Conservation (phyloP, 1,140 invertebrate species). For the Cydia fagiglandana region DNA sequence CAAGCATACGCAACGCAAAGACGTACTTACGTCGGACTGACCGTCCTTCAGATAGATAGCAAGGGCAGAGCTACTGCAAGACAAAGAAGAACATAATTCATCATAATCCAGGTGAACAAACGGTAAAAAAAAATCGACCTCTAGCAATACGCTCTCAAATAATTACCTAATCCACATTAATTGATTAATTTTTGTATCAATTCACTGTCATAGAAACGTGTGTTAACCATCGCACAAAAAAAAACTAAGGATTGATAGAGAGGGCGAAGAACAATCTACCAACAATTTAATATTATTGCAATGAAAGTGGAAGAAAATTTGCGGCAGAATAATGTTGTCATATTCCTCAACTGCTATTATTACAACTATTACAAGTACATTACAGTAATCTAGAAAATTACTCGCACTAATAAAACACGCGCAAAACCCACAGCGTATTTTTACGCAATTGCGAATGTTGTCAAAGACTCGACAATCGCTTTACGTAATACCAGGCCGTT, state of each 20-base stretch:
- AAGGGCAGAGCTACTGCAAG: neutral
- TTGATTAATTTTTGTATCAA: no score
- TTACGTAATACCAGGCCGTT: conserved; percentile 25
- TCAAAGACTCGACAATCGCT: conserved; percentile 10
- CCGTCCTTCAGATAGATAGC: neutral
- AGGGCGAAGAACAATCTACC: neutral
- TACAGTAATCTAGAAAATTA: conserved; percentile 6
- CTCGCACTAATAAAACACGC: conserved; percentile 6
- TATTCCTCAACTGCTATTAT: neutral
- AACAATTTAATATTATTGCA: neutral
- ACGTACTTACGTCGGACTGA: neutral
- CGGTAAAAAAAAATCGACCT: neutral
- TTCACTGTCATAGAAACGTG: no score
- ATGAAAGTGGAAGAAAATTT: neutral
- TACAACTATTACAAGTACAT: neutral
- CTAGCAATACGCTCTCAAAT: neutral
- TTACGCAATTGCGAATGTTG: conserved; percentile 10
- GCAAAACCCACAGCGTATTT: conserved; percentile 19
- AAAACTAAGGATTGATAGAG: neutral
- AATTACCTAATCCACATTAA: no score
- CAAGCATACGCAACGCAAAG: neutral
- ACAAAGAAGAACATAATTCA: conserved; percentile 3
- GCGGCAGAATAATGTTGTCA: neutral
- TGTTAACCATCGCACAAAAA: neutral
- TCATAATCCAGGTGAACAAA: conserved; percentile 2